These are phyloP conservation scores for Bradypodion pumilum DNA, from an alignment of 2,797 vertebrate genomes.

Conservation along the genomic window DNA sequence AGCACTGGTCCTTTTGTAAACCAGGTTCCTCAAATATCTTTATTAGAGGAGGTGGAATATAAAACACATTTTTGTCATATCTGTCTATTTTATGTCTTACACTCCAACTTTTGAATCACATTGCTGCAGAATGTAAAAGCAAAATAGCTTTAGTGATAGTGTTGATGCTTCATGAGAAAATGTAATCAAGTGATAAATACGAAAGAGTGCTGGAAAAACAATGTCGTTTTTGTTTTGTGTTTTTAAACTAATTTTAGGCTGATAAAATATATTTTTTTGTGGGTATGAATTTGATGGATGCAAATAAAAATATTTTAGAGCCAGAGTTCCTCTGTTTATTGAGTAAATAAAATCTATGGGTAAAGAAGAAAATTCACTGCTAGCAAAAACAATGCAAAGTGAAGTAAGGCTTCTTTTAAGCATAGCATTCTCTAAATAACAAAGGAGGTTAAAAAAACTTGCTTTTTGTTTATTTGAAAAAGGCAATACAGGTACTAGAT, in stretches of 20 bases:
- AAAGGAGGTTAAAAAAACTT: conserved; percentile 55
- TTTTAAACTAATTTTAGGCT: neutral
- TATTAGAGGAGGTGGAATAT: too few relatives aligned
- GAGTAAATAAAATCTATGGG: conserved; percentile 16
- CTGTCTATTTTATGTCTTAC: neutral
- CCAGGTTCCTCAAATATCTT: too few relatives aligned
- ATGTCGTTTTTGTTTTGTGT: neutral
- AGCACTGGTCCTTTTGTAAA: too few relatives aligned
- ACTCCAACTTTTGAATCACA: accelerated
- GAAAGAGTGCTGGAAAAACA: conserved; percentile 6
- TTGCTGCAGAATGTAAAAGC: neutral
- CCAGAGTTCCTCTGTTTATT: conserved; percentile 24
- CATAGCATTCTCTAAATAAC: conserved; percentile 45
- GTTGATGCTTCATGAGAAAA: conserved; percentile 11
- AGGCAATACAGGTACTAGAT: conserved; percentile 58
- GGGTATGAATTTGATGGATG: conserved; percentile 7
- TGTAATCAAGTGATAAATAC: neutral
- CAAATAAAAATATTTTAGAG: conserved; percentile 11
- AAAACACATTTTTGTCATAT: neutral
- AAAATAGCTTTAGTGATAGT: neutral
- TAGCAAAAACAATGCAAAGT: conserved; percentile 22
- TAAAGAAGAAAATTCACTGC: conserved; percentile 9
- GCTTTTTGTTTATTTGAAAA: conserved; percentile 50
- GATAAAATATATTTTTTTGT: conserved; percentile 6
- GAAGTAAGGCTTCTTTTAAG: conserved; percentile 28